These are phyloP conservation scores for Motacilla alba DNA, from an alignment of 2,113 vertebrate species.

Conservation along the genomic window DNA sequence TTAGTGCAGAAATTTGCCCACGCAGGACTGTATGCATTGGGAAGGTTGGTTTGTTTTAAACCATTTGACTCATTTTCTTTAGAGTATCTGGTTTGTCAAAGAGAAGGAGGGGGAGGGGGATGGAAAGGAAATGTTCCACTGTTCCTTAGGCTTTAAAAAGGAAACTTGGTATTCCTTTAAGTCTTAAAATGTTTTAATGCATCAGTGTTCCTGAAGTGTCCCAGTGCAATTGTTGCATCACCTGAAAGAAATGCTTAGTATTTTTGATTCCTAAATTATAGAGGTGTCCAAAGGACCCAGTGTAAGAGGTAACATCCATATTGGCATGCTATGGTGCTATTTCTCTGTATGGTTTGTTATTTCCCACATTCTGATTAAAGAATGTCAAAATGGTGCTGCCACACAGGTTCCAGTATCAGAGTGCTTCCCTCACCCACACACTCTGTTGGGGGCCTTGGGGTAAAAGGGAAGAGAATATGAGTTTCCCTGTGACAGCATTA, in stretches of 20 bases:
- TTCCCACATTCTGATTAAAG: not conserved
- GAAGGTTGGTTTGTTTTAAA: not conserved
- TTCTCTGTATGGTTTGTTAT: not conserved
- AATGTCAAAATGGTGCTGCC: not conserved
- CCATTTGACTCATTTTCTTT: not conserved
- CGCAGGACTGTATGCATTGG: not conserved
- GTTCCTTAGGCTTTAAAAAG: not conserved
- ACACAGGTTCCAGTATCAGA: not conserved
- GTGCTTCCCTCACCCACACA: not conserved
- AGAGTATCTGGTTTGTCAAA: not conserved
- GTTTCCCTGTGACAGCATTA: not conserved
- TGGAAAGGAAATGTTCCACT: not conserved
- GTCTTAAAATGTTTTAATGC: not conserved
- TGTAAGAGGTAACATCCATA: not conserved
- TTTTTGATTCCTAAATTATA: not conserved
- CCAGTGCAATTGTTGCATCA: not conserved
- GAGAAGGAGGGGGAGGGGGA: rapidly evolving
- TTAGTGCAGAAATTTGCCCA: not conserved
- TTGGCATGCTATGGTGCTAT: not conserved
- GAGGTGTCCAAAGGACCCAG: not conserved
- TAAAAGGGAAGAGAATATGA: not conserved
- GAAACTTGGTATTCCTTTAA: not conserved
- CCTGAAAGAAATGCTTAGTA: rapidly evolving
- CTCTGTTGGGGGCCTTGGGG: not conserved
- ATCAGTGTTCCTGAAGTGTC: not conserved